A percentile compares a stretch with the other conserved stretches of the same genome.
phyloP scores from a whole-genome alignment of 2,797 vertebrate genomes.

The Gymnodraco acuticeps region DNA sequence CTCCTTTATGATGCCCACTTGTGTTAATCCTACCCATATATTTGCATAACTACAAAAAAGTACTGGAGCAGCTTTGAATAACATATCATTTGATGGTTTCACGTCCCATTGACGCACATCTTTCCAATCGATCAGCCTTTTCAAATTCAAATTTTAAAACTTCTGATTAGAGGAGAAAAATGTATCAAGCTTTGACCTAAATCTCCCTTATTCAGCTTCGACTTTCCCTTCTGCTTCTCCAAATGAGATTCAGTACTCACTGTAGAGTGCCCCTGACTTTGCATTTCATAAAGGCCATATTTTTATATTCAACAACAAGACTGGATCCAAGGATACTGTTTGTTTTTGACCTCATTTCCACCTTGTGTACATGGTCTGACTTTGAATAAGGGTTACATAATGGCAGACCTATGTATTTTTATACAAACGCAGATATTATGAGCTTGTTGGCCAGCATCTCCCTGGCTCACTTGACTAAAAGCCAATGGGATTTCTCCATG shows the following conservation, averaged over 20 bases:
- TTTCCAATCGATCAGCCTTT: conserved; percentile 10
- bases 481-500: too few relatives aligned
- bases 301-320: conserved; percentile 16
- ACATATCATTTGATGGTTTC: conserved; percentile 1
- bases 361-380: background rate
- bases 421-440: too few relatives aligned
- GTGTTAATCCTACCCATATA: conserved; percentile 3
- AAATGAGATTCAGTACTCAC: conserved; percentile 27
- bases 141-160: conserved; percentile 1
- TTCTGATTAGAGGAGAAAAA: conserved; percentile 5
- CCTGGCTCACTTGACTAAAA: too few relatives aligned
- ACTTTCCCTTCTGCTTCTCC: background rate
- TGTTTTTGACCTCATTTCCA: conserved; percentile 27
- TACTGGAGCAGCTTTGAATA: background rate
- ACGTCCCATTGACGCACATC: conserved; percentile 26
- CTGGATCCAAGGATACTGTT: conserved; percentile 7
- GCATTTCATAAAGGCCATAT: conserved; percentile 35
- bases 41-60: conserved; percentile 1
- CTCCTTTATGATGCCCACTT: background rate
- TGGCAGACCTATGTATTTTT: too few relatives aligned
- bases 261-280: conserved; percentile 18
- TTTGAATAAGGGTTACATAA: too few relatives aligned
- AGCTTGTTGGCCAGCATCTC: too few relatives aligned
- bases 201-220: conserved; percentile 17
- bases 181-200: conserved; percentile 17